Conservation (phyloP, 92 coral and sea anemone genomes). For the Zoanthus gigantus region DNA sequence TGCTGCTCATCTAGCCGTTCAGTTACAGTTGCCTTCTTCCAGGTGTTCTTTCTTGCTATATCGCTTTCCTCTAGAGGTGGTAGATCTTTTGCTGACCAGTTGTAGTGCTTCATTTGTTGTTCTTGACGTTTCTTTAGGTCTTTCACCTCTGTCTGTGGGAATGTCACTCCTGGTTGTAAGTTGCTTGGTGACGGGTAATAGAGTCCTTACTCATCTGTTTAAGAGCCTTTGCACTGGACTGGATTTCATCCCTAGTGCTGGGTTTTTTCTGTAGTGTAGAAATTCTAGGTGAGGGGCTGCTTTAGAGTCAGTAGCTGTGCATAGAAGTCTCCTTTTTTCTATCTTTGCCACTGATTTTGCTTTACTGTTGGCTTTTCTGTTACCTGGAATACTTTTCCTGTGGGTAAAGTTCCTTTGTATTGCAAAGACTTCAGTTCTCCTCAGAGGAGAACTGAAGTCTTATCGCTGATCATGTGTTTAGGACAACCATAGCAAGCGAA, state of each 20-base stretch:
- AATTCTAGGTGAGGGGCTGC: conserved; percentile 12
- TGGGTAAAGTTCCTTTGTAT: conserved; percentile 54
- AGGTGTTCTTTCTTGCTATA: conserved; percentile 36
- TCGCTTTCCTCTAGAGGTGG: conserved; percentile 45
- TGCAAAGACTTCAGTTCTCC: conserved; percentile 40
- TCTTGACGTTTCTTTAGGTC: neutral
- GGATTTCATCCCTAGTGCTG: conserved; percentile 39
- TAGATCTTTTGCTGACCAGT: conserved; percentile 7
- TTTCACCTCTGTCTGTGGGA: neutral
- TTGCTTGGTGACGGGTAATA: neutral
- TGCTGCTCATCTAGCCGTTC: conserved; percentile 44
- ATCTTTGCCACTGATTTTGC: conserved; percentile 48
- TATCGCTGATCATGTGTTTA: conserved; percentile 41
- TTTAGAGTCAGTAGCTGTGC: conserved; percentile 28
- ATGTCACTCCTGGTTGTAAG: too few species aligned
- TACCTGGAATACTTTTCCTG: conserved; percentile 42
- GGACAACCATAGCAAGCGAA: conserved; percentile 59
- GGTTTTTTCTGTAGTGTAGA: conserved; percentile 38
- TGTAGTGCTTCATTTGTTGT: neutral
- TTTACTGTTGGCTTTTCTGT: conserved; percentile 64
- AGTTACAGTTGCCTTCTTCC: conserved; percentile 41
- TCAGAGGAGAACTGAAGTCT: conserved; percentile 56
- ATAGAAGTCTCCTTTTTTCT: conserved; percentile 43
- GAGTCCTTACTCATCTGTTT: neutral
- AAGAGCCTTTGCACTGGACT: too few species aligned